These are phyloP conservation scores for Cryptotermes secundus DNA, from an alignment of 1,140 invertebrate genomes.

Conservation along the genomic window DNA sequence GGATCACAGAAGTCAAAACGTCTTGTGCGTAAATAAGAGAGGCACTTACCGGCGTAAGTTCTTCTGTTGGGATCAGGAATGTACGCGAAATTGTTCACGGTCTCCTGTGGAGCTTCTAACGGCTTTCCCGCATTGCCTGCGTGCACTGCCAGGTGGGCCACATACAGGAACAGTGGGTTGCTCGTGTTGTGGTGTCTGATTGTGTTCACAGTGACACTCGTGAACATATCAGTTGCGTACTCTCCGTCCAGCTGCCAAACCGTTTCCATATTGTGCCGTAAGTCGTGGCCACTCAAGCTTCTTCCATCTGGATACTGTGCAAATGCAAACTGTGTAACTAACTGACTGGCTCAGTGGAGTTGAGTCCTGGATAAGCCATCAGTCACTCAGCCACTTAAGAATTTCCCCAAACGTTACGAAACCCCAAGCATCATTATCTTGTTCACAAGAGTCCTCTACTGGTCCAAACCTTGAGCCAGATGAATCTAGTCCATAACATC, in stretches of 20 bases:
- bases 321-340: no score
- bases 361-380: no score
- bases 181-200: constrained; percentile 53
- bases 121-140: constrained; percentile 38
- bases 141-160: constrained; percentile 61
- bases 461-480: no score
- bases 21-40: no score
- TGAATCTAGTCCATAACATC: no score
- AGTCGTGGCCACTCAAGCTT: constrained; percentile 61
- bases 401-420: no score
- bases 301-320: no score
- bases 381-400: no score
- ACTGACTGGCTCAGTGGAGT: no score
- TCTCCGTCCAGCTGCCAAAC: constrained; percentile 75
- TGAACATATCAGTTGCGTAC: constrained; percentile 83
- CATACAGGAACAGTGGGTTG: constrained; percentile 59
- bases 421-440: no score
- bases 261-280: constrained; percentile 61
- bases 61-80: constrained; percentile 58
- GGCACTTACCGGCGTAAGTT: constrained; percentile 49
- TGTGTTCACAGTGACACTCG: constrained; percentile 66
- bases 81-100: constrained; percentile 55
- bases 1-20: no score
- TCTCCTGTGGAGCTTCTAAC: constrained; percentile 54
- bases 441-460: no score